These are phyloP conservation scores for Diachasmimorpha longicaudata DNA, from an alignment of 1,140 invertebrate genomes.

Conservation along the genomic window DNA sequence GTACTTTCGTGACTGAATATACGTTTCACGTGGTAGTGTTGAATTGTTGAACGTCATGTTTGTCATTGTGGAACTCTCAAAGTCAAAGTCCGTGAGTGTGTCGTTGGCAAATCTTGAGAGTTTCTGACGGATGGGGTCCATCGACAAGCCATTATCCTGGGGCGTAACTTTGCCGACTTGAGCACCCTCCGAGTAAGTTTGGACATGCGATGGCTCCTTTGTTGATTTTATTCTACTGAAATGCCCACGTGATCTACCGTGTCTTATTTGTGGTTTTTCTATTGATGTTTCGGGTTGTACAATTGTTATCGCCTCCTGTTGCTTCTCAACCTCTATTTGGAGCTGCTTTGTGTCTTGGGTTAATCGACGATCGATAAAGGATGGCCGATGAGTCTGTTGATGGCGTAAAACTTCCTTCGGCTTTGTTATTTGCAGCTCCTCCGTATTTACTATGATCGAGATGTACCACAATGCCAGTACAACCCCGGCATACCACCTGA, in stretches of 20 bases:
- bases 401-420: constrained; percentile 46
- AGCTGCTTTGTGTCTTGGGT: background rate
- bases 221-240: constrained; percentile 37
- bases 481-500: background rate
- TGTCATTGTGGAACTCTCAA: background rate
- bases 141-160: background rate
- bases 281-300: constrained; percentile 31
- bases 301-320: background rate
- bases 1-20: constrained; percentile 1
- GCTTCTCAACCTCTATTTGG: background rate
- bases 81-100: constrained; percentile 8
- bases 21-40: background rate
- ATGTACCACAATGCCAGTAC: constrained; percentile 21
- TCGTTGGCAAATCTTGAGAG: background rate
- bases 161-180: background rate
- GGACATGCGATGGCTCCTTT: constrained; percentile 7
- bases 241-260: constrained; percentile 51
- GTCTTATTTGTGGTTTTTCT: constrained; percentile 50
- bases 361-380: constrained; percentile 49
- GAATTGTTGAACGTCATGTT: background rate
- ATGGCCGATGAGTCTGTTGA: constrained; percentile 49
- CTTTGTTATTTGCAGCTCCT: constrained; percentile 38
- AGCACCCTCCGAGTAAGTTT: background rate
- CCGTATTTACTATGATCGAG: background rate
- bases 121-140: background rate